phyloP scores from a whole-genome alignment of 2,888 invertebrate genomes.

The Alviniconcha strummeri region DNA sequence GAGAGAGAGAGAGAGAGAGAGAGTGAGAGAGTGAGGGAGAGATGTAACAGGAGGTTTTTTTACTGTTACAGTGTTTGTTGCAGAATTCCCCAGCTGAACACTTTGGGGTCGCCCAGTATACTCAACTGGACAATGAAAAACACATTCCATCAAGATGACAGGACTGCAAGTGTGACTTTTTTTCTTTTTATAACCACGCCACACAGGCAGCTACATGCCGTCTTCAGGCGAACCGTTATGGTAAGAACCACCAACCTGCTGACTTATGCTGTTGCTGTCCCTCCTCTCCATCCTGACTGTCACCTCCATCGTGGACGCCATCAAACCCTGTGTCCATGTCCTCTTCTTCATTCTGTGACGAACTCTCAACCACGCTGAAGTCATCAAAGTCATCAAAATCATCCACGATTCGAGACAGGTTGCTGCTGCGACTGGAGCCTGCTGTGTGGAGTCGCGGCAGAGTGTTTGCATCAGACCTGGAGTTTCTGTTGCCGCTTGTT shows the following conservation, averaged over 20 bases:
- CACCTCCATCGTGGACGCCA: constrained; percentile 34
- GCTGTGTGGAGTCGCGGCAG: not conserved
- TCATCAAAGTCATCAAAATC: constrained; percentile 28
- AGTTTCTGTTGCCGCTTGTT: not conserved
- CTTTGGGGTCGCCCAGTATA: too few relatives aligned
- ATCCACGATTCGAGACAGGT: constrained; percentile 14
- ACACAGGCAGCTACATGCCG: too few relatives aligned
- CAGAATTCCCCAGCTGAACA: too few relatives aligned
- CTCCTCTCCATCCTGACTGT: constrained; percentile 46
- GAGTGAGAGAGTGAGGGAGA: too few relatives aligned
- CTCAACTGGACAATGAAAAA: too few relatives aligned
- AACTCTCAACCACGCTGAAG: not conserved
- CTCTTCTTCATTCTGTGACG: constrained; percentile 42
- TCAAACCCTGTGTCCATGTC: constrained; percentile 54
- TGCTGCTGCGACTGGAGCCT: not conserved
- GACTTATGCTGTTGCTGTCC: constrained; percentile 40
- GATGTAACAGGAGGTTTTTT: too few relatives aligned
- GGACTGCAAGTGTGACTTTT: too few relatives aligned
- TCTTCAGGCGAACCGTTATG: too few relatives aligned
- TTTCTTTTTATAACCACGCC: too few relatives aligned
- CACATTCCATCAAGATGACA: too few relatives aligned
- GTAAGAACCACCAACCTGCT: constrained; percentile 28
- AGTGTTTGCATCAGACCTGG: not conserved
- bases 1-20: too few relatives aligned
- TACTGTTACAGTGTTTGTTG: too few relatives aligned